Evolutionary conservation across 2,888 invertebrate genomes (phyloP).

Genomic region (Aphidoletes aphidimyza): DNA sequence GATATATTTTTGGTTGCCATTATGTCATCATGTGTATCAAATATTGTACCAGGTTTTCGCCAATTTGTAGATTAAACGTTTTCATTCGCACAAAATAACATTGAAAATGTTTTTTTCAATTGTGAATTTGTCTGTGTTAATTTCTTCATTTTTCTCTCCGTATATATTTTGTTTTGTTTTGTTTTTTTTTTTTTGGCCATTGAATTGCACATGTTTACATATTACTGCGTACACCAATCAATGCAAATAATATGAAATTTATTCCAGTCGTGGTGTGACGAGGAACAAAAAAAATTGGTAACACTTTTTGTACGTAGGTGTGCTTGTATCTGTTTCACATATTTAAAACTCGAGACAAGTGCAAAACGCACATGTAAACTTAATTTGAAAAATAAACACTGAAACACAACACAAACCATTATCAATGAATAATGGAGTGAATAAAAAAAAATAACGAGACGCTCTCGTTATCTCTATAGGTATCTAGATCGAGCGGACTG

Average conservation of each 20-base stretch:
- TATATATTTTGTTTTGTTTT: slow-evolving; percentile 7
- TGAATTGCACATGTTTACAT: not conserved
- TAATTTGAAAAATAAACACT: slow-evolving; percentile 9
- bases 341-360: not conserved
- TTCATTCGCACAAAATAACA: too few species aligned
- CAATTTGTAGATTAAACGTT: too few species aligned
- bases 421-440: not conserved
- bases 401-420: not conserved
- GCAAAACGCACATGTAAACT: not conserved
- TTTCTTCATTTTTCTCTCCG: not conserved
- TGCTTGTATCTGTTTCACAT: not conserved
- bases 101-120: too few species aligned
- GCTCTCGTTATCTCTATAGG: not conserved
- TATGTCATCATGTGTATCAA: too few species aligned
- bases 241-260: slow-evolving; percentile 22
- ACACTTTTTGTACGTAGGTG: not conserved
- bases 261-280: slow-evolving; percentile 10
- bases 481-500: too few species aligned
- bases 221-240: too few species aligned
- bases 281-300: slow-evolving; percentile 18
- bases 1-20: too few species aligned
- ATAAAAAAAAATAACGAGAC: not conserved
- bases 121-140: too few species aligned
- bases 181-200: not conserved
- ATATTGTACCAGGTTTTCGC: too few species aligned